A percentile compares a stretch with the other conserved stretches of the same genome.
These are phyloP conservation scores for Aradophagus sp. DNA, from an alignment of 1,140 invertebrate genomes.

Conservation along the genomic window DNA sequence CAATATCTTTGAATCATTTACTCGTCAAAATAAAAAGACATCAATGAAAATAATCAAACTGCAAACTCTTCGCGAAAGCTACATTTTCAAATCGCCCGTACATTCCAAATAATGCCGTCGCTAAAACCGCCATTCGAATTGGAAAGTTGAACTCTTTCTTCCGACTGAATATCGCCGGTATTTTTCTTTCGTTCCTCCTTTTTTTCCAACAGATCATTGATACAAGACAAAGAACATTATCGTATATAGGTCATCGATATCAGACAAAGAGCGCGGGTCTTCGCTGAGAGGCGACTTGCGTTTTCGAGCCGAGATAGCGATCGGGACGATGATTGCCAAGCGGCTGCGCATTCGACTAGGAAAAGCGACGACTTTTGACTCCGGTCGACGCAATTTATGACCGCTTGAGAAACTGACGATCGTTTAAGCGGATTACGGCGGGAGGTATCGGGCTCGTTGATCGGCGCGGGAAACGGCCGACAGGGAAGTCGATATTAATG, in stretches of 20 bases:
- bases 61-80: no score
- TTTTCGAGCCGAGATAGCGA: slow-evolving; percentile 11
- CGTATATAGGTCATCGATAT: slow-evolving; percentile 33
- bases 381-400: slow-evolving; percentile 13
- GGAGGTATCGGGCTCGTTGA: slow-evolving; percentile 10
- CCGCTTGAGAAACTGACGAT: slow-evolving; percentile 18
- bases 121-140: no score
- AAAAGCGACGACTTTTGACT: slow-evolving; percentile 18
- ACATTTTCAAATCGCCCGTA: no score
- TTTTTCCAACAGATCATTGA: slow-evolving; percentile 16
- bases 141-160: no score
- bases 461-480: background rate
- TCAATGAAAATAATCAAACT: no score
- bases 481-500: slow-evolving; percentile 11
- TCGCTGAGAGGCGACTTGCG: background rate
- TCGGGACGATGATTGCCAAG: slow-evolving; percentile 11
- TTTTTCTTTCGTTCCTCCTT: slow-evolving; percentile 7
- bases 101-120: no score
- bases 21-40: no score
- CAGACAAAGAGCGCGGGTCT: slow-evolving; percentile 11
- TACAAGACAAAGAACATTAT: slow-evolving; percentile 21
- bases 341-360: slow-evolving; percentile 6
- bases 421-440: slow-evolving; percentile 15
- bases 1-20: no score
- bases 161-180: no score